Base-by-base conservation (phyloP, 2,888 invertebrate genomes). In the Rhorus exstirpatorius region DNA sequence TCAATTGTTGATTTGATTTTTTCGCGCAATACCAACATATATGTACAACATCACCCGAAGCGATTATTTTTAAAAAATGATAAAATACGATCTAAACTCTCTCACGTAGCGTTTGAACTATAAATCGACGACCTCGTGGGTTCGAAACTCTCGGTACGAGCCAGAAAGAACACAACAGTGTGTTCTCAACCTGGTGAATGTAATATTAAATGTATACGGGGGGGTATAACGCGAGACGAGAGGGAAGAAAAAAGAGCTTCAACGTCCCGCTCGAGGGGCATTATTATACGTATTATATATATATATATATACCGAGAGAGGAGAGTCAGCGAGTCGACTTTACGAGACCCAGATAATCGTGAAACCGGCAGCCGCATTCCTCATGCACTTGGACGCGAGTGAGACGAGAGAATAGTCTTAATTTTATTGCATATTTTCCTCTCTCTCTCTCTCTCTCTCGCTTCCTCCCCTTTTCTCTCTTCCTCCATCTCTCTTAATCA, bases 131-230 rank as follows among this genome's bases (percentile, higher is more conserved):
- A 65, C 71, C 68, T 79, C 81, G 78, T 35, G 71, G 14, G 67
- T 76, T 72, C 76, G 67, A 35, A 77, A 55, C 77, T 53, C 60
- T 51, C 17, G 63, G 19, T 38, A 44, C 31, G 38, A 21, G 60
- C 49, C 6, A 70, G 44, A 65, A 76, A 71, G 35, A 17, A 75
- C 19, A 71, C 70, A 71, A 72, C 49, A 61, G 85, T 83, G 87
- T 89, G 90, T 90, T 90, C 90, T 90, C 90, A 90, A 90, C 90
- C 71, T 88, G 89, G 89, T 86, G 90, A 91, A 90, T 89, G 89
- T 87, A 81, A 75, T 58, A 70, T 70, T 26, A 63, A 41, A 14
- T 71, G 7, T 49, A 55, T 24, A 72, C 12, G 53, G 74, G 61
- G n/a, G 14, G 60, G 17, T 10, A 24, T 17, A 44, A 17, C 6